phyloP scores from a whole-genome alignment of 2,797 vertebrate species.

The Bovichtus diacanthus region DNA sequence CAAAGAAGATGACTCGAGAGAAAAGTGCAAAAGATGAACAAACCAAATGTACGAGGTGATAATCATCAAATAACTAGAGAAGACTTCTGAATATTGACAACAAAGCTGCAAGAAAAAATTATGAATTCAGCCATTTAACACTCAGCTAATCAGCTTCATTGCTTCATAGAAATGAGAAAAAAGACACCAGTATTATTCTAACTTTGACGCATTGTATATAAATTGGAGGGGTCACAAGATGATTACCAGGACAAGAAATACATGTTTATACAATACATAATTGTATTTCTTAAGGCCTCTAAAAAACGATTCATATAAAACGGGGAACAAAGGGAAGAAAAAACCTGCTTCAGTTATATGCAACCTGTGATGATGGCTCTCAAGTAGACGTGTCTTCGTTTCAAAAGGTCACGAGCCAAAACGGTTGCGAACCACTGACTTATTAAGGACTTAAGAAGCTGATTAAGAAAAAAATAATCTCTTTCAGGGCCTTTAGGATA shows the following conservation, averaged over 20 bases:
- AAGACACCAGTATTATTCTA: neutral
- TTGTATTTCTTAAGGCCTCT: neutral
- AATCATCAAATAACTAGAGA: too few species aligned
- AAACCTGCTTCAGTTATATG: neutral
- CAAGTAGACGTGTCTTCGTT: neutral
- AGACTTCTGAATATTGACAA: neutral
- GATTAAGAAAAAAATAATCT: neutral
- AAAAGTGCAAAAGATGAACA: too few species aligned
- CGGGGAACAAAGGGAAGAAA: too few species aligned
- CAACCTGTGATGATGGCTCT: rapidly evolving
- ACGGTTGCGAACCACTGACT: neutral
- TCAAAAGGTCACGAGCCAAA: neutral
- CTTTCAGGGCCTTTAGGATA: neutral
- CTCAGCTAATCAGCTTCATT: neutral
- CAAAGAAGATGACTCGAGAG: neutral
- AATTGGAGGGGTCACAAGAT: neutral
- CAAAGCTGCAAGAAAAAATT: neutral
- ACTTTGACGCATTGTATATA: neutral
- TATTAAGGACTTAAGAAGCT: neutral
- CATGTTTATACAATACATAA: too few species aligned
- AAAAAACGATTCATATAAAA: neutral
- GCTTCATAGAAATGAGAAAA: neutral
- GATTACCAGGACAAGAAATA: neutral
- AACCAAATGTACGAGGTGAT: too few species aligned
- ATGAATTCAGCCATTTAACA: neutral